Conservation (phyloP, 2,888 invertebrate genomes). For the Leptinotarsa haldemani region DNA sequence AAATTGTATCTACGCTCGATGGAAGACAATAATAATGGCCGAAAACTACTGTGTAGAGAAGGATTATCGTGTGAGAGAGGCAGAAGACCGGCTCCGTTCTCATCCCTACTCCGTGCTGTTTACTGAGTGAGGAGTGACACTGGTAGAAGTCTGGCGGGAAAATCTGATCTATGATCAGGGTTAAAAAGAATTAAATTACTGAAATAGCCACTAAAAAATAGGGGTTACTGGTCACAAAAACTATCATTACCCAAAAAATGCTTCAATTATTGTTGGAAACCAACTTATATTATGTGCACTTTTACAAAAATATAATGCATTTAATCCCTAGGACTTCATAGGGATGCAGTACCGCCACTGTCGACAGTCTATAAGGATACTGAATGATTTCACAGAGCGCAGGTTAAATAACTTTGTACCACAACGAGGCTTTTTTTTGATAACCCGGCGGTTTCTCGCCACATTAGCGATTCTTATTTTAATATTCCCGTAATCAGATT, state of each 20-base stretch:
- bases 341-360: conserved; percentile 10
- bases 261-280: not conserved
- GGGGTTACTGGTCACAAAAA: no score
- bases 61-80: no score
- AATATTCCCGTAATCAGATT: conserved; percentile 39
- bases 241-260: not conserved
- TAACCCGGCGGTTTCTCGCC: conserved; percentile 36
- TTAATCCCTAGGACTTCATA: not conserved
- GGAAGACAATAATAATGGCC: no score
- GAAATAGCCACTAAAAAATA: no score
- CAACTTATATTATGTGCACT: not conserved
- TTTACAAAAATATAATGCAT: not conserved
- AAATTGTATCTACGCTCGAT: no score
- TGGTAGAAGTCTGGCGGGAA: no score
- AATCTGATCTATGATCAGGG: no score
- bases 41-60: no score
- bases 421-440: conserved; percentile 30
- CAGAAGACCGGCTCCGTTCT: no score
- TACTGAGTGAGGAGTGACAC: no score
- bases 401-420: conserved; percentile 33
- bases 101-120: no score
- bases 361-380: conserved; percentile 30
- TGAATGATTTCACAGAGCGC: conserved; percentile 38
- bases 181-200: no score
- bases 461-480: conserved; percentile 35